Conservation (phyloP, 1,140 invertebrate species). For the Bombus cullumanus region DNA sequence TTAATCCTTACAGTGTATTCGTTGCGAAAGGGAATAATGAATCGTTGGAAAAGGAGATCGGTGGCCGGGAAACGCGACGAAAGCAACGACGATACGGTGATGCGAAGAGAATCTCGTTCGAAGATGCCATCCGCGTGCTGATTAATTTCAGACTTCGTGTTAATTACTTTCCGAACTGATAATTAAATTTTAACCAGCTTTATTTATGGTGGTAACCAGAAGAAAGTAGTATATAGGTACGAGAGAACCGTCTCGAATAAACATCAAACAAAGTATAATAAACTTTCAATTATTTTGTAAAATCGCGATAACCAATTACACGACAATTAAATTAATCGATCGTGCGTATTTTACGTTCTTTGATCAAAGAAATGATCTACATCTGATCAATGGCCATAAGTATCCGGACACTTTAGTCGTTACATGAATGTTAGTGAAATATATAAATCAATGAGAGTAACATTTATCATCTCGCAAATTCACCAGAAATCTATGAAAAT, state of each 20-base stretch:
- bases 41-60: background rate
- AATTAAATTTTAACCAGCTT: background rate
- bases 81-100: background rate
- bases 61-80: too few relatives aligned
- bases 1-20: conserved; percentile 6
- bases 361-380: too few relatives aligned
- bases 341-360: too few relatives aligned
- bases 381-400: too few relatives aligned
- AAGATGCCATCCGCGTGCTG: background rate
- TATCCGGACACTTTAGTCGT: too few relatives aligned
- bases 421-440: too few relatives aligned
- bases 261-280: background rate
- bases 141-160: conserved; percentile 10
- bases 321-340: too few relatives aligned
- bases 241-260: background rate
- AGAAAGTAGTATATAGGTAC: background rate
- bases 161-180: background rate
- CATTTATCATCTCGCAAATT: background rate
- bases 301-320: background rate
- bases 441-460: too few relatives aligned
- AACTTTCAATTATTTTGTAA: background rate
- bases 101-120: background rate
- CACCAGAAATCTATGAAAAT: background rate
- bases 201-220: background rate
- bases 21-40: conserved; percentile 3